phyloP scores from a whole-genome alignment of 2,888 invertebrate genomes.

The Coelinius sp. region DNA sequence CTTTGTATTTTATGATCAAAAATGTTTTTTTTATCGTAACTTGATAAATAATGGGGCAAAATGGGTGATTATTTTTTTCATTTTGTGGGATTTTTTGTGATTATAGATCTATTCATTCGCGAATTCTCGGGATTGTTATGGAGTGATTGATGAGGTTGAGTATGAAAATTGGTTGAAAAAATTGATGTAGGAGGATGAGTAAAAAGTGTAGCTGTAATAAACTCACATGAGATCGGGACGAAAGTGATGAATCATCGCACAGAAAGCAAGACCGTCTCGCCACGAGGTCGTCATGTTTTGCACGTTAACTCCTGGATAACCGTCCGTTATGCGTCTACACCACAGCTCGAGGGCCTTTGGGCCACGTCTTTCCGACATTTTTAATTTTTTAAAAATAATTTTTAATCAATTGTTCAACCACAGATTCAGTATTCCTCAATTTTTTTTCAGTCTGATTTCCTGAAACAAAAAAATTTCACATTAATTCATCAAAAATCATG shows the following conservation, averaged over 20 bases:
- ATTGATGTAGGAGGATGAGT: not conserved
- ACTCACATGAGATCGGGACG: conserved; percentile 96
- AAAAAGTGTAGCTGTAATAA: conserved; percentile 1
- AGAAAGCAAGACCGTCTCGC: conserved; percentile 95
- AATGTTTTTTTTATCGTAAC: too few relatives aligned
- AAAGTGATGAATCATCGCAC: conserved; percentile 96
- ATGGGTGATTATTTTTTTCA: not conserved
- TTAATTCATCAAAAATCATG: too few relatives aligned
- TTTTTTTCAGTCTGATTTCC: not conserved
- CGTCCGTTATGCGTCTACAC: conserved; percentile 91
- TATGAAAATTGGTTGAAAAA: not conserved
- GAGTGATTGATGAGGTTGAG: not conserved
- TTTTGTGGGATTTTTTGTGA: not conserved
- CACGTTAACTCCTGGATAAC: conserved; percentile 91
- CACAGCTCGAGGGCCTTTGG: conserved; percentile 93
- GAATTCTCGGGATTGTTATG: not conserved
- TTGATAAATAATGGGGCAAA: not conserved
- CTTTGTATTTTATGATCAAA: too few relatives aligned
- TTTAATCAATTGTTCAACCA: too few relatives aligned
- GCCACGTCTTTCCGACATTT: conserved; percentile 87
- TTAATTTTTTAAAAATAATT: conserved; percentile 24
- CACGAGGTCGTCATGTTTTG: conserved; percentile 97
- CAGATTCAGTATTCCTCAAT: too few relatives aligned
- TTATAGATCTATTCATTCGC: not conserved
- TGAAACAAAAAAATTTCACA: not conserved